Conservation (phyloP, 2,888 invertebrate genomes). For the Eristalis arbustorum region DNA sequence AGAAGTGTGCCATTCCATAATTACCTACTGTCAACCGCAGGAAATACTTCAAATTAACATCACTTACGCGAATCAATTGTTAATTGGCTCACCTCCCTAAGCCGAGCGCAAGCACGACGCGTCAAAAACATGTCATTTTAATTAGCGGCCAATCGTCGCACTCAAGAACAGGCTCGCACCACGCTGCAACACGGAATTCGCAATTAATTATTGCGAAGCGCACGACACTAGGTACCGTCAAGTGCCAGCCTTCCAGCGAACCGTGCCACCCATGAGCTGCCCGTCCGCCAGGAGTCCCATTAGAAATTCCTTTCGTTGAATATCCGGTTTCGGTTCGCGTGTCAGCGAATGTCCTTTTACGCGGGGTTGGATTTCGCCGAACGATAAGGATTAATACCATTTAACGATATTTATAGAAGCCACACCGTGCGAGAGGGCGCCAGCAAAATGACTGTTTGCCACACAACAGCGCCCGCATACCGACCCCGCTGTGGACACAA, state of each 20-base stretch:
- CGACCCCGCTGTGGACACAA: conserved; percentile 36
- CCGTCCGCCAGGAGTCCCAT: neutral
- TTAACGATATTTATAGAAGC: conserved; percentile 40
- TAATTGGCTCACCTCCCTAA: no score
- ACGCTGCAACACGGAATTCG: neutral
- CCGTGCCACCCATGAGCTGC: neutral
- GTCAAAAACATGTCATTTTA: neutral
- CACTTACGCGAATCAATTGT: no score
- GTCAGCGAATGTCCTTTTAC: conserved; percentile 55
- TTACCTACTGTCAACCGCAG: no score
- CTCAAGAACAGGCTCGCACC: neutral
- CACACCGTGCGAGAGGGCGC: conserved; percentile 6
- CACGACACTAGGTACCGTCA: neutral
- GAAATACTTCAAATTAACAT: no score
- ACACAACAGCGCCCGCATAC: conserved; percentile 20
- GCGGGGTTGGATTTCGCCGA: conserved; percentile 28
- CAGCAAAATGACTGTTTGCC: conserved; percentile 44
- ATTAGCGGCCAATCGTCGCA: neutral
- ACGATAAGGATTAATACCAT: conserved; percentile 57
- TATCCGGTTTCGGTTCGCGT: conserved; percentile 52
- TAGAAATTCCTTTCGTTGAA: conserved; percentile 18
- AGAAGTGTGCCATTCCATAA: no score
- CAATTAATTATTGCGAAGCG: neutral
- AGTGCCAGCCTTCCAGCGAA: neutral
- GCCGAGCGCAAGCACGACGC: neutral